phyloP scores from a whole-genome alignment of 1,140 invertebrate genomes.

The Lepidurus apus region DNA sequence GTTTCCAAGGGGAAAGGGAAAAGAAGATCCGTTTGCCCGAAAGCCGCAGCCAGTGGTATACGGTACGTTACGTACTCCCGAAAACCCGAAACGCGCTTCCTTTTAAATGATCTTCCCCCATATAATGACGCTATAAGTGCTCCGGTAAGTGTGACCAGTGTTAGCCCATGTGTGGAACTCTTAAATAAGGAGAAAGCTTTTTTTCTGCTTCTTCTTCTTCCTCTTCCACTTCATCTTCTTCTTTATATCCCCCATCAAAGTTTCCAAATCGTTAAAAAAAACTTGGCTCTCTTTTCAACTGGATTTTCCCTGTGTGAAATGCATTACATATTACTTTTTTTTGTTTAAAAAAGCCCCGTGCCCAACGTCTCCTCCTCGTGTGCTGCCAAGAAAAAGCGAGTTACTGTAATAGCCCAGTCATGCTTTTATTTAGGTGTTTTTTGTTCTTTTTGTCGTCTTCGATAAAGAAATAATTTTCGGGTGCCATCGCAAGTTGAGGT shows the following conservation, averaged over 20 bases:
- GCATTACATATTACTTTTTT: too few species aligned
- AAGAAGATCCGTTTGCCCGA: not conserved
- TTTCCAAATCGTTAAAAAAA: not conserved
- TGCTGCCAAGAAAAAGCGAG: not conserved
- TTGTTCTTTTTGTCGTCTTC: not conserved
- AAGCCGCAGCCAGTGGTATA: not conserved
- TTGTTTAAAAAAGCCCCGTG: not conserved
- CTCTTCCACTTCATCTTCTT: too few species aligned
- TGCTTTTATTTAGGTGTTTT: too few species aligned
- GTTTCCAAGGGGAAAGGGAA: not conserved
- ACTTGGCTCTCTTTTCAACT: not conserved
- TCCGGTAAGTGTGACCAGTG: conserved; percentile 2
- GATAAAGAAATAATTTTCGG: not conserved
- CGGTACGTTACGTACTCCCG: not conserved
- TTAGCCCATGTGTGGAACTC: conserved; percentile 3
- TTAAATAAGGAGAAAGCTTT: not conserved
- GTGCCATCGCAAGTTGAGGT: not conserved
- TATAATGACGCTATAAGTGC: not conserved
- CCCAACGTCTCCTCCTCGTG: not conserved
- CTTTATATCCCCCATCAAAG: not conserved
- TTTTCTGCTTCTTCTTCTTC: not conserved
- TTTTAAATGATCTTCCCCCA: not conserved
- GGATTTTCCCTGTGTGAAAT: not conserved
- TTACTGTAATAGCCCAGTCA: too few species aligned
- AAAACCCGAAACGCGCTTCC: not conserved